phyloP scores from a whole-genome alignment of 2,113 vertebrate species.

The Tautogolabrus adspersus region DNA sequence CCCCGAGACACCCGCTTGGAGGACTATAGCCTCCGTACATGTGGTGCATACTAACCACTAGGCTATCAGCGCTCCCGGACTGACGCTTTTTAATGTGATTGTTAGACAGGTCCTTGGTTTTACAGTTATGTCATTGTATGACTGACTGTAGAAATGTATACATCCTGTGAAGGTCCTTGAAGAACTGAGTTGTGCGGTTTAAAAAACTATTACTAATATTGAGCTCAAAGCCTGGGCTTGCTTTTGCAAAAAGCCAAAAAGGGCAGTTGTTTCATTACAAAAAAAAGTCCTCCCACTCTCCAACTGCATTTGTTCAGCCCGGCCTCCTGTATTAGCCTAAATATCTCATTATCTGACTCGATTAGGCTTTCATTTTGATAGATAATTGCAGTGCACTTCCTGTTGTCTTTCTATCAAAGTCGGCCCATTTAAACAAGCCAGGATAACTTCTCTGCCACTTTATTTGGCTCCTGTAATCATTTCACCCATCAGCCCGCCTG shows the following conservation, averaged over 20 bases:
- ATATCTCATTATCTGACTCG: constrained; percentile 39
- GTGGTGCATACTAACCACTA: too few species aligned
- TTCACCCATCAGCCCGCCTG: constrained; percentile 30
- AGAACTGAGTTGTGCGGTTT: too few species aligned
- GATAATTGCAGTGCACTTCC: constrained; percentile 38
- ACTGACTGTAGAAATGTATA: too few species aligned
- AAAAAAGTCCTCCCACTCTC: constrained; percentile 5
- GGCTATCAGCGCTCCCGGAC: too few species aligned
- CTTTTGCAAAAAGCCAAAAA: not conserved
- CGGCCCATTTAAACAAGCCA: constrained; percentile 13
- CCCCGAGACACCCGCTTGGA: too few species aligned
- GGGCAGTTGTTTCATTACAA: constrained; percentile 5
- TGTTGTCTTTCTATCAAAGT: constrained; percentile 14
- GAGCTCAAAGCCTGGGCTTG: not conserved
- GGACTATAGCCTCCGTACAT: too few species aligned
- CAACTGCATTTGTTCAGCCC: constrained; percentile 19
- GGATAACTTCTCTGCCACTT: constrained; percentile 35
- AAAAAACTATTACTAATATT: not conserved
- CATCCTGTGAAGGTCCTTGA: too few species aligned
- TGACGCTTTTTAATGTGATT: too few species aligned
- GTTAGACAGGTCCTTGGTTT: too few species aligned
- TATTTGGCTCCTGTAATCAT: constrained; percentile 45
- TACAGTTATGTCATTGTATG: too few species aligned
- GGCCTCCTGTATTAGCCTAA: constrained; percentile 9
- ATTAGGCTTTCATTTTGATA: constrained; percentile 46